Conservation (phyloP, 2,113 vertebrate species). For the Bungarus multicinctus region DNA sequence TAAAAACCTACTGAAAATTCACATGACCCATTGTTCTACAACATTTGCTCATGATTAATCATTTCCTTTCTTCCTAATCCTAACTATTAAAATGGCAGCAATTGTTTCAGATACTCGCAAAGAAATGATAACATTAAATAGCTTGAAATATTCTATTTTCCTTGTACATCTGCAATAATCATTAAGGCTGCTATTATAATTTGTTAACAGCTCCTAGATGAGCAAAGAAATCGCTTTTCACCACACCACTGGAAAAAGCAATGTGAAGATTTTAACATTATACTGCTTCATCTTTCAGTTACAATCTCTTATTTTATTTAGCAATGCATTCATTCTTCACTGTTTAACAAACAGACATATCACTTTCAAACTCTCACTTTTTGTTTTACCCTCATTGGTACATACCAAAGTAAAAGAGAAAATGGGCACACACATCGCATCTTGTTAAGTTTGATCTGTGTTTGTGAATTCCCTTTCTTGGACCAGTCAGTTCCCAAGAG, state of each 20-base stretch:
- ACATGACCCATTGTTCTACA: background rate
- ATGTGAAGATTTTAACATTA: slow-evolving; percentile 37
- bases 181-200: slow-evolving; percentile 40
- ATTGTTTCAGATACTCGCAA: slow-evolving; percentile 36
- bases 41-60: background rate
- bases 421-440: background rate
- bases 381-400: slow-evolving; percentile 9
- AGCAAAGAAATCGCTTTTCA: slow-evolving; percentile 28
- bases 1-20: background rate
- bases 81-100: slow-evolving; percentile 28
- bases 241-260: slow-evolving; percentile 28
- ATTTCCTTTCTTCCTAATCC: slow-evolving; percentile 35
- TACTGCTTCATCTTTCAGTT: slow-evolving; percentile 34
- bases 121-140: slow-evolving; percentile 36
- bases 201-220: slow-evolving; percentile 39
- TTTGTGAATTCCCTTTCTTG: slow-evolving; percentile 6
- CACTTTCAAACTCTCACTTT: slow-evolving; percentile 9
- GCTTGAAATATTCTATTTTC: slow-evolving; percentile 18
- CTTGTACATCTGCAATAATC: slow-evolving; percentile 51
- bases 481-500: background rate
- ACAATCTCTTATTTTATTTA: slow-evolving; percentile 57
- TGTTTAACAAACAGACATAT: slow-evolving; percentile 46
- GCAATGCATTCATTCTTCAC: slow-evolving; percentile 35
- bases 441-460: background rate
- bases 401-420: slow-evolving; percentile 33